A percentile compares a stretch with the other conserved stretches of the same genome.
These are phyloP conservation scores for Dendropsophus ebraccatus DNA, from an alignment of 2,113 vertebrate genomes.

Conservation along the genomic window DNA sequence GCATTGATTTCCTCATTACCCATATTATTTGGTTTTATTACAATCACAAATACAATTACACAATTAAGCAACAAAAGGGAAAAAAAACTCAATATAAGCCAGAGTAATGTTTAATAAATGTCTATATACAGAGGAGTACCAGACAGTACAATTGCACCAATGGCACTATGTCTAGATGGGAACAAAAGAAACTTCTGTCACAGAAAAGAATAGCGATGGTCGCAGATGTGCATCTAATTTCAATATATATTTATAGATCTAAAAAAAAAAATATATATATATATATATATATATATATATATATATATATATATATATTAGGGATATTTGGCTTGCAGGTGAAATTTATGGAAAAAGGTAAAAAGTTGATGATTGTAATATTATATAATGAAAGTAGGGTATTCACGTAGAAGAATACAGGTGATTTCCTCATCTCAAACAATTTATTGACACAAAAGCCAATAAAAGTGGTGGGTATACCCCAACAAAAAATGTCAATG, in stretches of 20 bases:
- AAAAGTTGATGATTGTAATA: too few relatives aligned
- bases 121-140: not conserved
- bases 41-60: constrained; percentile 22
- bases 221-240: not conserved
- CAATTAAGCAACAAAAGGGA: constrained; percentile 21
- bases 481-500: too few relatives aligned
- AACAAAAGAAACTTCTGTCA: not conserved
- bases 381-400: too few relatives aligned
- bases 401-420: too few relatives aligned
- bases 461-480: too few relatives aligned
- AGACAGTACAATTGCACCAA: not conserved
- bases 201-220: not conserved
- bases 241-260: not conserved
- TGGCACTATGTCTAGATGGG: not conserved
- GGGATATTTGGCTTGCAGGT: too few relatives aligned
- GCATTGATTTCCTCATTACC: constrained; percentile 37
- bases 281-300: not conserved
- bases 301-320: too few relatives aligned
- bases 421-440: too few relatives aligned
- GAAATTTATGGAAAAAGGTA: too few relatives aligned
- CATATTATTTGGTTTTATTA: not conserved
- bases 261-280: not conserved
- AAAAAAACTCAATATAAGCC: not conserved
- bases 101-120: not conserved
- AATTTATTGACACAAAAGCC: too few relatives aligned